These are phyloP conservation scores for Apomyelois bistriatella DNA, from an alignment of 2,888 invertebrate genomes.

Conservation along the genomic window DNA sequence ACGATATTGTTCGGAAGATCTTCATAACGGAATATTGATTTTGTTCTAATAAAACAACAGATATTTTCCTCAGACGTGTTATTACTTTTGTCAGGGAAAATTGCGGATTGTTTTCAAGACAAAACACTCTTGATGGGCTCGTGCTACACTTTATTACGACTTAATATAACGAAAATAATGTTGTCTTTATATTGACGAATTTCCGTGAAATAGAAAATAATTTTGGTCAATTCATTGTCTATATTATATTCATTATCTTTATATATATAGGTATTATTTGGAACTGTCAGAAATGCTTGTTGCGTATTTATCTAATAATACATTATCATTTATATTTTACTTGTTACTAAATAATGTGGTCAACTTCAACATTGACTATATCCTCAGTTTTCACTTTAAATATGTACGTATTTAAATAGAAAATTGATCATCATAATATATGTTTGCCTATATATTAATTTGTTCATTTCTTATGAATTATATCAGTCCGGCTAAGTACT, in stretches of 20 bases:
- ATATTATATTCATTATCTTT: background rate
- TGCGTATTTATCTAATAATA: too few species aligned
- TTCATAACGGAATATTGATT: conserved; percentile 39
- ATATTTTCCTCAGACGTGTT: conserved; percentile 26
- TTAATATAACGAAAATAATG: conserved; percentile 17
- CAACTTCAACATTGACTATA: too few species aligned
- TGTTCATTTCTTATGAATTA: background rate
- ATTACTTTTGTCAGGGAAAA: conserved; percentile 33
- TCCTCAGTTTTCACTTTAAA: too few species aligned
- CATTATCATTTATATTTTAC: too few species aligned
- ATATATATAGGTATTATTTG: too few species aligned
- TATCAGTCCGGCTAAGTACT: background rate
- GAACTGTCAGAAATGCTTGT: too few species aligned
- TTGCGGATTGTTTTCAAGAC: conserved; percentile 27
- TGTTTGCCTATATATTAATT: too few species aligned
- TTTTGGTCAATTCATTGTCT: background rate
- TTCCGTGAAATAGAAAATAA: background rate
- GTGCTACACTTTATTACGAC: conserved; percentile 22
- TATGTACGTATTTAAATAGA: too few species aligned
- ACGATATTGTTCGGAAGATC: conserved; percentile 42
- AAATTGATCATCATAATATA: too few species aligned
- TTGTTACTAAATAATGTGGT: too few species aligned
- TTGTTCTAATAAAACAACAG: conserved; percentile 25
- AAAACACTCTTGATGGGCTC: conserved; percentile 20
- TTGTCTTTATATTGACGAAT: background rate